These are phyloP conservation scores for Donacobius atricapilla DNA, from an alignment of 2,113 vertebrate genomes.

Conservation along the genomic window DNA sequence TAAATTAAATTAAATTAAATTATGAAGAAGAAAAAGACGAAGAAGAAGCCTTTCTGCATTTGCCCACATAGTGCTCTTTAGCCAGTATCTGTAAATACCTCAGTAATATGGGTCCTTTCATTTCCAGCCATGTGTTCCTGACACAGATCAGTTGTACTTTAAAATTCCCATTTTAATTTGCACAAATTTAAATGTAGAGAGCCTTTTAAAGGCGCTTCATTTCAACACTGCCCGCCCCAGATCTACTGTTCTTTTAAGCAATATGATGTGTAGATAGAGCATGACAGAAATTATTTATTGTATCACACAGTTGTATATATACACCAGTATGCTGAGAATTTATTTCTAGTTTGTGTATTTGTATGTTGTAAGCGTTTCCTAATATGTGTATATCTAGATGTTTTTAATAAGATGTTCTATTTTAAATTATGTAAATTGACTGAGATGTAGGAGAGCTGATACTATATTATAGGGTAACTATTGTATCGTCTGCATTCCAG, in stretches of 20 bases:
- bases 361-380: constrained; percentile 99
- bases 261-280: constrained; percentile 99
- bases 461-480: constrained; percentile 95
- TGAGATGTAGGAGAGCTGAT: constrained; percentile 98
- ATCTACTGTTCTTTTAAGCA: constrained; percentile 99
- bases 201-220: constrained; percentile 68
- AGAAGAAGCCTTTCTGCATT: constrained; percentile 82
- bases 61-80: constrained; percentile 94
- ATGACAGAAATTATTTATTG: constrained; percentile 97
- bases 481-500: constrained; percentile 95
- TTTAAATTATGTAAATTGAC: constrained; percentile 99
- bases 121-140: constrained; percentile 78
- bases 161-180: constrained; percentile 77
- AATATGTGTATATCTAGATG: constrained; percentile 99
- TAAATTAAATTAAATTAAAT: constrained; percentile 6
- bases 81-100: constrained; percentile 99
- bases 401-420: constrained; percentile 99
- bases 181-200: constrained; percentile 80
- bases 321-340: constrained; percentile 96
- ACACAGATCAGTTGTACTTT: constrained; percentile 75
- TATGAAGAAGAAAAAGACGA: constrained; percentile 17
- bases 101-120: constrained; percentile 93
- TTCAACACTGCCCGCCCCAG: constrained; percentile 71
- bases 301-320: constrained; percentile 96
- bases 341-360: constrained; percentile 99